A percentile compares a stretch with the other conserved stretches of the same genome.
phyloP scores from a whole-genome alignment of 2,797 vertebrate genomes.

The Pterois miles region DNA sequence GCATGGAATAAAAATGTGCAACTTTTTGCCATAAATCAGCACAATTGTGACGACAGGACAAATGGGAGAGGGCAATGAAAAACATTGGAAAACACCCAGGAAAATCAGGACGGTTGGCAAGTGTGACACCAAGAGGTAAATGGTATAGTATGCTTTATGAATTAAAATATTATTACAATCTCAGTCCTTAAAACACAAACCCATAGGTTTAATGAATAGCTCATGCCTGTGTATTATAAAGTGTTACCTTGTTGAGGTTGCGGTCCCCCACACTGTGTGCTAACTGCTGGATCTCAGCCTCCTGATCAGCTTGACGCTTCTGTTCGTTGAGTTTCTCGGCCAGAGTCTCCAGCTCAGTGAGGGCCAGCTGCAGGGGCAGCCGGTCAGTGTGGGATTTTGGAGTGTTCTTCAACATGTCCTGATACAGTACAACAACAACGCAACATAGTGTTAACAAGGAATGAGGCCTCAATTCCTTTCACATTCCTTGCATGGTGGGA shows the following conservation, averaged over 20 bases:
- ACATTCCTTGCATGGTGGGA: background rate
- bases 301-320: constrained; percentile 90
- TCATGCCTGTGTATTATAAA: background rate
- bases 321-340: constrained; percentile 93
- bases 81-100: no score
- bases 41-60: no score
- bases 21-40: no score
- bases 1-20: no score
- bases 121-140: background rate
- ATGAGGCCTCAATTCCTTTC: background rate
- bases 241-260: constrained; percentile 87
- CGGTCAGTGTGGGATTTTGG: constrained; percentile 87
- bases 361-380: constrained; percentile 90
- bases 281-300: constrained; percentile 91
- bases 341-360: constrained; percentile 92
- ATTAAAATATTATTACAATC: background rate
- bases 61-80: no score
- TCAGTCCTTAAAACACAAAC: background rate
- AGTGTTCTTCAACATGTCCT: constrained; percentile 97
- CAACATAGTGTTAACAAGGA: background rate
- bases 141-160: background rate
- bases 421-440: background rate
- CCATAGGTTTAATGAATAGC: background rate
- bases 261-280: constrained; percentile 87
- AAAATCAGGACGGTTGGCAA: no score